Evolutionary conservation across 2,888 invertebrate species (phyloP).

Genomic region (Agrotis ipsilon): DNA sequence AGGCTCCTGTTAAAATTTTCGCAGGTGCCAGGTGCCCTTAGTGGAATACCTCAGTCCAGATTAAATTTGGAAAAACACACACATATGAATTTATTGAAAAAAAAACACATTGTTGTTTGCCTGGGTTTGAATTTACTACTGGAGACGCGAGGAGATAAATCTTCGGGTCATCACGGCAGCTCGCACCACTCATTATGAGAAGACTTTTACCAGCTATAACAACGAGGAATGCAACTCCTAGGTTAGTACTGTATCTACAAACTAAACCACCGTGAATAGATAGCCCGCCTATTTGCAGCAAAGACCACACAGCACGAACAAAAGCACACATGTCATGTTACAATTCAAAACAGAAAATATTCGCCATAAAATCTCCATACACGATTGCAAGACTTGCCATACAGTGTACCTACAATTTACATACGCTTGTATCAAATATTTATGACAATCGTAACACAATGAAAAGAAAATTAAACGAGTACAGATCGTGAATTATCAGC

Average conservation of each 20-base stretch:
- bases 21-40: no score
- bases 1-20: no score
- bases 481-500: slow-evolving; percentile 79
- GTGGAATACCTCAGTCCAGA: no score
- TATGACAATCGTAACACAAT: slow-evolving; percentile 64
- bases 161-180: no score
- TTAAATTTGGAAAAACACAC: no score
- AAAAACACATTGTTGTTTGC: no score
- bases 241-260: neutral
- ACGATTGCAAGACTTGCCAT: slow-evolving; percentile 52
- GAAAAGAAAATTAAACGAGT: slow-evolving; percentile 69
- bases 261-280: slow-evolving; percentile 6
- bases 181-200: no score
- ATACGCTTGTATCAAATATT: slow-evolving; percentile 62
- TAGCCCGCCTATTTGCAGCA: slow-evolving; percentile 20
- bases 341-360: slow-evolving; percentile 61
- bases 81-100: no score
- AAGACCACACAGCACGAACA: slow-evolving; percentile 59
- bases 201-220: neutral
- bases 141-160: no score
- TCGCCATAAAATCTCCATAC: slow-evolving; percentile 61
- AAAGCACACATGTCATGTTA: slow-evolving; percentile 47
- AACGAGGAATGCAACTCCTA: neutral
- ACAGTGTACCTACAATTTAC: slow-evolving; percentile 59
- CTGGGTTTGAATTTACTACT: no score